Base-by-base conservation (phyloP, 2,888 invertebrate species). In the Imbricaverruca yamaguchii region DNA sequence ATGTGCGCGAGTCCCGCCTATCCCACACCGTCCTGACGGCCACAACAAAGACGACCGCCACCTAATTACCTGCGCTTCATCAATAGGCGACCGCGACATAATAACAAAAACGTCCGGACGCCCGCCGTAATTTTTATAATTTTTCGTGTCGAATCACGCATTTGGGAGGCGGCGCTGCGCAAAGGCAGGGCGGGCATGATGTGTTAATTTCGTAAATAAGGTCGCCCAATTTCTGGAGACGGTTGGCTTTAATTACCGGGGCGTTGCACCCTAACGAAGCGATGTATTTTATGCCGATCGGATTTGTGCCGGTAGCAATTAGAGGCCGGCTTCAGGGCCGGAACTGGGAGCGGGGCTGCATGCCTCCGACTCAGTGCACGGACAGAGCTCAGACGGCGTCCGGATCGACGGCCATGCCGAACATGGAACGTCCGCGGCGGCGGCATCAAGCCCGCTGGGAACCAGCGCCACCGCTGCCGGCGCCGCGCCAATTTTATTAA, bases 131-230 rank as follows among this genome's bases (percentile, higher is more conserved):
- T 74, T 74, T 59, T 74, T 74, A 55, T 74, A 74, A 74, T 74
- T 74, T 74, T 21, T 74, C 74, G 21, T 55, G 74, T 74, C 74
- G 74, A 74, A 74, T 74, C 74, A 74, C 74, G 74, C 21, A 55
- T 74, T 74, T 55, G 25, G 74, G 74, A 39, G 39, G 74, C 23
- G 55, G 74, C 55, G 11, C 2, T 67, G 23, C 23, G 39, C 13
- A 23, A 61, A 39, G 69, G 39, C 39, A 39, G 25, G 69, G 10
- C 74, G 55, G 11, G 4, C 55, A 18, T 74, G 74, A 74, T 74
- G 74, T 74, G 74, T 74, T 74, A 74, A 74, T 74, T 74, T 74
- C 55, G 74, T 53, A 74, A 74, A 74, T 55, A 74, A 53, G 74
- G 53, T 74, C 74, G 21, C 55, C 4, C 74, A 9, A 18, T 55